Evolutionary conservation across 2,113 vertebrate genomes (phyloP), one percentile per base, ranked within the genome.

Genomic region (Narcine bancroftii): DNA sequence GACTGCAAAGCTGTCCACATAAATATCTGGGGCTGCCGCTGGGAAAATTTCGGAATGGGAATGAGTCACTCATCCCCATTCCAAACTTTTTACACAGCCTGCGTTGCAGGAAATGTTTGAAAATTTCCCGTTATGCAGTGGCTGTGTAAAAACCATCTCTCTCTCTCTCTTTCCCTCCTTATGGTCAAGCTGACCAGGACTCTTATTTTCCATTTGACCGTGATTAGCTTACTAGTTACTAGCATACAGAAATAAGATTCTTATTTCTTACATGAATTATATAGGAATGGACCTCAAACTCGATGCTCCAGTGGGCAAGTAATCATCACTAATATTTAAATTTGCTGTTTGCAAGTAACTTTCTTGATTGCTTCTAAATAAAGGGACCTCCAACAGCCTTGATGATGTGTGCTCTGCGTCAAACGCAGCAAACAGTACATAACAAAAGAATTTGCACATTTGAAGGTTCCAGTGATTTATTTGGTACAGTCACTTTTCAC

Each of bases 301-400:
- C 53, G 6, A 6, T 60, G 53, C 15, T 87, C 33, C 81, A 87
- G 6, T 36, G 53, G 47, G 81, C 17, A 87, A 60, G 33, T 17
- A 81, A 81, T 81, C 24, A 17, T 56, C 13, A 36, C 53, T 2
- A n/a, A 60, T 29, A 42, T 9, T 36, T 50, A n/a, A 33, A 11
- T 21, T 87, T 19, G 33, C 81, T 36, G n/a, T 87, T 60, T 60
- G 81, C 36, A 87, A 87, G 60, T 87, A n/a, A 63, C n/a, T n/a
- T 7, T 63, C 53, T 29, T 87, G 60, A 87, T 63, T 63, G 53
- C 36, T 33, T 60, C n/a, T 63, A 53, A 87, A 63, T 63, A n/a
- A n/a, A 63, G 6, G 13, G 81, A 87, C 53, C 81, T 87, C 53
- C 53, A 63, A 87, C 81, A 87, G 81, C 53, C 56, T 87, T 36